Percentiles rank a stretch among this genome's conserved stretches.
These are phyloP conservation scores for Spilogale gracilis DNA, from an alignment of 2,113 vertebrate species.

Conservation along the genomic window DNA sequence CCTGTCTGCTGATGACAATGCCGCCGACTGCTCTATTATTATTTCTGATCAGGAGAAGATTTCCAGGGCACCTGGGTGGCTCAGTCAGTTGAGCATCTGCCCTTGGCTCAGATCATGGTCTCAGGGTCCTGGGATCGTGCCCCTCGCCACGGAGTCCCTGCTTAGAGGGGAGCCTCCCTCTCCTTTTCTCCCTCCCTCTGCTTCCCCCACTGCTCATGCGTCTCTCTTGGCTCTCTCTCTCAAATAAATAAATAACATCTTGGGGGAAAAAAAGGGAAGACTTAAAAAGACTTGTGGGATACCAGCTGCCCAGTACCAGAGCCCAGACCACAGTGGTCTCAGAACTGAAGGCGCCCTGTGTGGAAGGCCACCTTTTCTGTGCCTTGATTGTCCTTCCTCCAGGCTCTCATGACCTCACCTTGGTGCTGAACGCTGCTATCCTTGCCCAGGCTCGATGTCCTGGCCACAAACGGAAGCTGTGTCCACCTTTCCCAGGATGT, in stretches of 20 bases:
- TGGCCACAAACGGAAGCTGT: background rate
- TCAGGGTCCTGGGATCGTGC: too few species aligned
- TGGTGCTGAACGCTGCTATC: background rate
- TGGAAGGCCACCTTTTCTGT: background rate
- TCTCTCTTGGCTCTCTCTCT: too few species aligned
- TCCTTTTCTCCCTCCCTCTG: too few species aligned
- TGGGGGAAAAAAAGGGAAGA: background rate
- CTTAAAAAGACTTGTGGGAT: background rate
- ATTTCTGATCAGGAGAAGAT: background rate
- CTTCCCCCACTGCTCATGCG: too few species aligned
- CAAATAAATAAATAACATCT: too few species aligned
- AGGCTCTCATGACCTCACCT: background rate
- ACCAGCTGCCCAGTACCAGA: background rate
- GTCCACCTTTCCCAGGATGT: background rate
- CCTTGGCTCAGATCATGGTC: too few species aligned
- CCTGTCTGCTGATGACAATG: background rate
- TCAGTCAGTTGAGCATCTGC: too few species aligned
- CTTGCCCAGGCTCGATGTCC: background rate
- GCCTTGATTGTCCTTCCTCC: background rate
- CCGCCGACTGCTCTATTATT: background rate
- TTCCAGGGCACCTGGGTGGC: too few species aligned
- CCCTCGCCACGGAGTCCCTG: too few species aligned
- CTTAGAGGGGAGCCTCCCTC: too few species aligned
- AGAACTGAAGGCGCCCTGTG: background rate
- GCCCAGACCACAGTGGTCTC: background rate